These are phyloP conservation scores for Diaprepes abbreviatus DNA, from an alignment of 2,888 invertebrate species.

Conservation along the genomic window DNA sequence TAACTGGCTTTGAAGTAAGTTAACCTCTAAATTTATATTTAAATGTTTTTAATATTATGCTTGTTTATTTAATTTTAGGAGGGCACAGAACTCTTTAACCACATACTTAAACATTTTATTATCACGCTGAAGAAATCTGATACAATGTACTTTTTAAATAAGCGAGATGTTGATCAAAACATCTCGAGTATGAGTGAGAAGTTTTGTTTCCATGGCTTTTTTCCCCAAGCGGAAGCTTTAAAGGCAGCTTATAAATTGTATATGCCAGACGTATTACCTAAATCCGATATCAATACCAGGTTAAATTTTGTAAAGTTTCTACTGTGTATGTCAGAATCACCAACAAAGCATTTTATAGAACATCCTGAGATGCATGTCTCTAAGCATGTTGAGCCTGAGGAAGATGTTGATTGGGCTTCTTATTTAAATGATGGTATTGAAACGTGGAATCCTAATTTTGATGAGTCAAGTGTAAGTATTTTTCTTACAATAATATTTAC, in stretches of 20 bases:
- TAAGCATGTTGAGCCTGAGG: constrained; percentile 61
- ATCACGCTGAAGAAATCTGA: constrained; percentile 58
- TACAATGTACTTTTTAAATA: constrained; percentile 61
- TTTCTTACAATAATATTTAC: not conserved
- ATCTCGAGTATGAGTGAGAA: constrained; percentile 62
- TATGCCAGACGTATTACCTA: constrained; percentile 54
- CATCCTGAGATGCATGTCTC: constrained; percentile 59
- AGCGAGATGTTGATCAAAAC: constrained; percentile 60
- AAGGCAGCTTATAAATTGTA: constrained; percentile 58
- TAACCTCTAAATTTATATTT: constrained; percentile 38
- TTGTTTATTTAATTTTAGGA: constrained; percentile 54
- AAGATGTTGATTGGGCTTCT: constrained; percentile 69
- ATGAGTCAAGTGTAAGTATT: constrained; percentile 54
- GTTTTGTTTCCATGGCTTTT: constrained; percentile 63
- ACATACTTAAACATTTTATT: constrained; percentile 58
- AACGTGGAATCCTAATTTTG: constrained; percentile 52
- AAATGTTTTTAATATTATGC: constrained; percentile 4
- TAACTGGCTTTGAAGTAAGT: constrained; percentile 58
- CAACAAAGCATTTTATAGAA: constrained; percentile 61
- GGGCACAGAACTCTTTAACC: constrained; percentile 55
- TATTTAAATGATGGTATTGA: constrained; percentile 69
- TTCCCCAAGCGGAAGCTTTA: constrained; percentile 60
- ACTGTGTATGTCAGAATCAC: constrained; percentile 62
- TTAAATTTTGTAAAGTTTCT: constrained; percentile 63
- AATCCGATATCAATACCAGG: constrained; percentile 55